Evolutionary conservation across 2,797 vertebrate genomes (phyloP).

Genomic region (Mionectes olivaceus): DNA sequence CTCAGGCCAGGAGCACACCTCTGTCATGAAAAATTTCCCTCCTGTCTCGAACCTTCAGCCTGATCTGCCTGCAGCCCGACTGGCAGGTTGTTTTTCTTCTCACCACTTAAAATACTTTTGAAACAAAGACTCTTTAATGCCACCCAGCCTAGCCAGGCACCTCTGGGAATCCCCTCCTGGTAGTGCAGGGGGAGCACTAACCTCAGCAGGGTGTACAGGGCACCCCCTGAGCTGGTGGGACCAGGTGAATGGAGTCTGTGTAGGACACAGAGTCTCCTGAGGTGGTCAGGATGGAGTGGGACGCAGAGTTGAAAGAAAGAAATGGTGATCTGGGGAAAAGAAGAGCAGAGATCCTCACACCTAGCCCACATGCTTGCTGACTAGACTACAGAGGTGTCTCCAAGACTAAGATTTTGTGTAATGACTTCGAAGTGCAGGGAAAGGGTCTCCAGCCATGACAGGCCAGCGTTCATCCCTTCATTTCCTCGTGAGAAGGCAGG

Average conservation of each 20-base stretch:
- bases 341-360: neutral
- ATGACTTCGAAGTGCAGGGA: neutral
- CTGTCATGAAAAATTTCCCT: slow-evolving; percentile 68
- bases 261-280: neutral
- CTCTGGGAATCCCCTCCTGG: neutral
- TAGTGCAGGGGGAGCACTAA: neutral
- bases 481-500: neutral
- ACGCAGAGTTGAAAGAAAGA: neutral
- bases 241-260: neutral
- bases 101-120: slow-evolving; percentile 18
- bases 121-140: slow-evolving; percentile 49
- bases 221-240: neutral
- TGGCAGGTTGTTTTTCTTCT: slow-evolving; percentile 17
- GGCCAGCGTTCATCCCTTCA: neutral
- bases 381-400: neutral
- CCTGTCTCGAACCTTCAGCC: slow-evolving; percentile 26
- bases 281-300: neutral
- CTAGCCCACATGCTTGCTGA: neutral
- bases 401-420: neutral
- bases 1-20: slow-evolving; percentile 48
- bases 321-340: neutral
- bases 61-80: neutral
- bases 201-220: neutral
- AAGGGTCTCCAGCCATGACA: neutral
- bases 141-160: neutral